A percentile compares a stretch with the other conserved stretches of the same genome.
These are phyloP conservation scores for Molossus alvarezi DNA, from an alignment of 2,797 vertebrate genomes.

Conservation along the genomic window DNA sequence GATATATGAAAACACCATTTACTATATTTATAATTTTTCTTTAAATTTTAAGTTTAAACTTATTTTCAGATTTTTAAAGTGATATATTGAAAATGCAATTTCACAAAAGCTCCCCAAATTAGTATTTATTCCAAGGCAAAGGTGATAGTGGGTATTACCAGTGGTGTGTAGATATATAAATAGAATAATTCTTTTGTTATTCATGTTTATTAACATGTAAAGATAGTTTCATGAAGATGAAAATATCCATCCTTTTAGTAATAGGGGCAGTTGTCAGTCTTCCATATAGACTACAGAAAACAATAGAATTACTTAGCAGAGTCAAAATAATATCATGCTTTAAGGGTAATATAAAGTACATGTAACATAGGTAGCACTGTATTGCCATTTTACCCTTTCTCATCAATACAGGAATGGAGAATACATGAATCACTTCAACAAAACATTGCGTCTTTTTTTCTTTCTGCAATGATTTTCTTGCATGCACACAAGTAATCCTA, in stretches of 20 bases:
- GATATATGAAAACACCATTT: not conserved
- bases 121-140: not conserved
- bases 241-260: not conserved
- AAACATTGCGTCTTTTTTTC: not conserved
- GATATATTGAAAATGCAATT: constrained; percentile 13
- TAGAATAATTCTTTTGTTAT: constrained; percentile 6
- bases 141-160: constrained; percentile 17
- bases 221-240: not conserved
- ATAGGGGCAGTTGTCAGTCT: not conserved
- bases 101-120: constrained; percentile 6
- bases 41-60: constrained; percentile 57
- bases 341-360: not conserved
- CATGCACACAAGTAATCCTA: not conserved
- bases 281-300: constrained; percentile 1
- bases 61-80: not conserved
- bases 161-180: not conserved
- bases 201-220: constrained; percentile 50
- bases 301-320: not conserved
- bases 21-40: not conserved
- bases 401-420: not conserved
- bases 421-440: not conserved
- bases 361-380: not conserved
- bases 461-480: constrained; percentile 17
- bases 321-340: not conserved
- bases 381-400: not conserved